Conservation (phyloP, 2,113 vertebrate species). For the Burhinus oedicnemus region DNA sequence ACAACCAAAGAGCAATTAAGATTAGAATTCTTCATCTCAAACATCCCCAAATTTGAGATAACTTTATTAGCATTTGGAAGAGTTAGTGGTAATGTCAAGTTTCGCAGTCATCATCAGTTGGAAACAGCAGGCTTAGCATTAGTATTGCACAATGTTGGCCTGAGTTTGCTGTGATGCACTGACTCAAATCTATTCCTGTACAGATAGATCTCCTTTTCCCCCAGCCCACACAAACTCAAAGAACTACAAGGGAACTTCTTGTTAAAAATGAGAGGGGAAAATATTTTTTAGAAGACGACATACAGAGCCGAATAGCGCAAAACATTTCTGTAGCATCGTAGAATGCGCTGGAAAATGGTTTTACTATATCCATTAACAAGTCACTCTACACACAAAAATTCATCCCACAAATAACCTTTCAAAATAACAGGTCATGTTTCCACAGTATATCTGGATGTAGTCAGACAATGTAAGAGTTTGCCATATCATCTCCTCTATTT, state of each 20-base stretch:
- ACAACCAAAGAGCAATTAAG: not conserved
- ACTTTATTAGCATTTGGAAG: not conserved
- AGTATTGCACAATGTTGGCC: not conserved
- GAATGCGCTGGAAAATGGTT: accelerated
- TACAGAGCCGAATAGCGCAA: accelerated
- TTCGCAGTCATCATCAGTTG: not conserved
- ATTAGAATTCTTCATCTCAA: not conserved
- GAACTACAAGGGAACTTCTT: not conserved
- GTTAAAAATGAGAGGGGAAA: not conserved
- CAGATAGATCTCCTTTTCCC: not conserved
- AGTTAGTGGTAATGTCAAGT: not conserved
- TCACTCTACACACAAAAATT: too few relatives aligned
- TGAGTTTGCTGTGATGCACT: not conserved
- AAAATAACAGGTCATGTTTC: accelerated
- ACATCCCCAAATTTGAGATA: not conserved
- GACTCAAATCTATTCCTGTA: not conserved
- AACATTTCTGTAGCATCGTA: accelerated
- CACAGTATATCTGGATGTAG: not conserved
- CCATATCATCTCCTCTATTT: not conserved
- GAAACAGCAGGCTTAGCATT: not conserved
- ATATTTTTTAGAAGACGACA: not conserved
- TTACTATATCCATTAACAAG: not conserved
- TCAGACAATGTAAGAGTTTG: accelerated
- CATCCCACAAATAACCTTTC: not conserved
- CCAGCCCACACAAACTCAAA: not conserved